phyloP scores from a whole-genome alignment of 2,888 invertebrate species.

The Papilio gigon region DNA sequence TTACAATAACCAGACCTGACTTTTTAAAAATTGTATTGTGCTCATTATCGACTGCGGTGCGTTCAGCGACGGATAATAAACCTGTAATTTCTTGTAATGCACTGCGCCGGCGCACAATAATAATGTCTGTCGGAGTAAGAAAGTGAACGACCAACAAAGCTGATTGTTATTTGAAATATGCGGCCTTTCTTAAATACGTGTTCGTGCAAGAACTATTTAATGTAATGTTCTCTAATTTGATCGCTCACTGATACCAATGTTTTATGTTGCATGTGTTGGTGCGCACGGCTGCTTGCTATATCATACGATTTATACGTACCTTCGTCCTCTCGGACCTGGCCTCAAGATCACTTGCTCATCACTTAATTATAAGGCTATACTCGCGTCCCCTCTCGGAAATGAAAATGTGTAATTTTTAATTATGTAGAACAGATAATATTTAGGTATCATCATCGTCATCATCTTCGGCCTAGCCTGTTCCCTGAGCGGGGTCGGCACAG shows the following conservation, averaged over 20 bases:
- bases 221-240: neutral
- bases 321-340: neutral
- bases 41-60: neutral
- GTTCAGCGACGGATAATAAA: no score
- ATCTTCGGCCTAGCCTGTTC: no score
- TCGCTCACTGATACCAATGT: neutral
- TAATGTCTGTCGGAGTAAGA: neutral
- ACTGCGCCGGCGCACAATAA: neutral
- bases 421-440: no score
- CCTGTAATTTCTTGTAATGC: neutral
- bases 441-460: no score
- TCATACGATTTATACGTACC: neutral
- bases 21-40: neutral
- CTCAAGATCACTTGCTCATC: neutral
- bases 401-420: no score
- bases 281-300: neutral
- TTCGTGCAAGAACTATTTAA: neutral
- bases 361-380: no score
- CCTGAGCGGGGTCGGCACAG: no score
- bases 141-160: slow-evolving; percentile 49
- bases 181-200: slow-evolving; percentile 56
- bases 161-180: slow-evolving; percentile 60
- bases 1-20: neutral
- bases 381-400: no score
- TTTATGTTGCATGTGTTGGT: neutral